Evolutionary conservation across 2,888 invertebrate genomes (phyloP).

Genomic region (Perithous albicinctus): DNA sequence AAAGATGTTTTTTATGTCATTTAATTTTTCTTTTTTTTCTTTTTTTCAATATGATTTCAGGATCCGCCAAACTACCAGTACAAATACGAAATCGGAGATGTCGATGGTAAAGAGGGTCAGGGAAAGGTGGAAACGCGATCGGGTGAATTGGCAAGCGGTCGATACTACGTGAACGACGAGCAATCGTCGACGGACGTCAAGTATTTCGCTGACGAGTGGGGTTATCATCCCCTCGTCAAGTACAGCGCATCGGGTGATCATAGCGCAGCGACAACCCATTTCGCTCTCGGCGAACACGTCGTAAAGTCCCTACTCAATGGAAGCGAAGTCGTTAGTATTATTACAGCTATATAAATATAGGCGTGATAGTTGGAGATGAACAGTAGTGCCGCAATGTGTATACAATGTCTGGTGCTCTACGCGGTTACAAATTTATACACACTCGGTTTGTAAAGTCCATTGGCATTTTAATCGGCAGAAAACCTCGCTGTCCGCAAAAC

Average conservation of each 20-base stretch:
- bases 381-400: no score
- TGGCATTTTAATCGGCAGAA: not conserved
- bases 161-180: constrained; percentile 75
- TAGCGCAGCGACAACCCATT: constrained; percentile 85
- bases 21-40: not conserved
- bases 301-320: constrained; percentile 84
- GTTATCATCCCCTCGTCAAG: constrained; percentile 88
- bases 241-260: constrained; percentile 86
- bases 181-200: constrained; percentile 85
- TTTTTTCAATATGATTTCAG: constrained; percentile 67
- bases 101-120: constrained; percentile 69
- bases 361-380: not conserved
- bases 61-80: constrained; percentile 74
- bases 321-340: constrained; percentile 73
- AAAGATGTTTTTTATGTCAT: not conserved
- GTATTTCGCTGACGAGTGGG: constrained; percentile 88
- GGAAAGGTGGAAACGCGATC: constrained; percentile 74
- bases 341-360: constrained; percentile 36
- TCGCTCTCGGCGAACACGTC: constrained; percentile 87
- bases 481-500: not conserved
- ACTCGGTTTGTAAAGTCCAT: not conserved
- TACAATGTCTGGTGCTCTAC: no score
- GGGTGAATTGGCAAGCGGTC: constrained; percentile 75
- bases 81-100: constrained; percentile 74
- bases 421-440: no score